A percentile compares a stretch with the other conserved stretches of the same genome.
Conservation (phyloP, 2,113 vertebrate genomes). For the Aegithalos caudatus region DNA sequence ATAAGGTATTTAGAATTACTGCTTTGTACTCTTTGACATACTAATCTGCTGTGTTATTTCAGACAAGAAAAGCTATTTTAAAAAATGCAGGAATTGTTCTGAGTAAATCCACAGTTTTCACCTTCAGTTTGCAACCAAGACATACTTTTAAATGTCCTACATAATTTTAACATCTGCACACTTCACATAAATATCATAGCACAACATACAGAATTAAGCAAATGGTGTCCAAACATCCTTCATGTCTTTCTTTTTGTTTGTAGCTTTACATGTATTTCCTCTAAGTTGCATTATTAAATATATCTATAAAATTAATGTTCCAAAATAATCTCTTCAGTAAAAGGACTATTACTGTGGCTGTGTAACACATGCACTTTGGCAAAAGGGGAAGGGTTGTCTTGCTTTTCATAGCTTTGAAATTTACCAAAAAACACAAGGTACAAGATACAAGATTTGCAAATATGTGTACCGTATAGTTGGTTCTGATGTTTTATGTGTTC, state of each 20-base stretch:
- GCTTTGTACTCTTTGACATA: neutral
- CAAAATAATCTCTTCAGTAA: neutral
- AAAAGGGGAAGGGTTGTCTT: accelerated
- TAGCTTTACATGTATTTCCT: neutral
- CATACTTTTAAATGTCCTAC: neutral
- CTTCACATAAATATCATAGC: neutral
- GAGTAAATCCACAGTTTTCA: neutral
- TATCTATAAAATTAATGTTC: neutral
- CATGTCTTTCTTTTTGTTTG: neutral
- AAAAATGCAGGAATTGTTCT: neutral
- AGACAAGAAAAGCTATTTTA: conserved; percentile 26
- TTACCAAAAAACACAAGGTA: neutral
- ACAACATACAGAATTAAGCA: neutral
- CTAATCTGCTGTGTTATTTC: neutral
- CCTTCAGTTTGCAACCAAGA: conserved; percentile 3
- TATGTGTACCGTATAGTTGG: accelerated
- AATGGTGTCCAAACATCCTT: neutral
- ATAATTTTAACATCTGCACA: neutral
- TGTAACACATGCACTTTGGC: neutral
- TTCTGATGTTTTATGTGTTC: neutral
- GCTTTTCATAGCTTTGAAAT: neutral
- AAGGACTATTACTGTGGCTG: neutral
- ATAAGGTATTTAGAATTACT: neutral
- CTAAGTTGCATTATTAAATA: neutral
- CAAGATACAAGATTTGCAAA: neutral